These are phyloP conservation scores for Cepaea hortensis DNA, from an alignment of 2,888 invertebrate species.

Conservation along the genomic window DNA sequence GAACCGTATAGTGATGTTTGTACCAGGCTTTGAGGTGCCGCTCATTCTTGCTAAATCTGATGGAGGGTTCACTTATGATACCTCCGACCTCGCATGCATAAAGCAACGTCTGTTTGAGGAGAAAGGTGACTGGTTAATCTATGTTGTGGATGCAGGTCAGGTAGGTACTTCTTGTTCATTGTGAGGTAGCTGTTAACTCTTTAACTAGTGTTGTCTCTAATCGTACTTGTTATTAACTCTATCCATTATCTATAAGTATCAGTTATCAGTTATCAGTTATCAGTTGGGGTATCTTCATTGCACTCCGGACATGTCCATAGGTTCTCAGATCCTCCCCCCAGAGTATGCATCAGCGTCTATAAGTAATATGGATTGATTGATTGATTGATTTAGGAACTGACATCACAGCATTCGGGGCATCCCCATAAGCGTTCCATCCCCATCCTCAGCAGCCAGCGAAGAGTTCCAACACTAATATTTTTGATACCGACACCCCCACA, in stretches of 20 bases:
- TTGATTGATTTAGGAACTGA: no score
- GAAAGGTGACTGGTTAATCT: conserved; percentile 90
- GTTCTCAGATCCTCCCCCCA: no score
- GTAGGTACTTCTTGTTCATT: conserved; percentile 65
- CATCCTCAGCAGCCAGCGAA: no score
- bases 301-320: no score
- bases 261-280: not conserved
- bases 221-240: not conserved
- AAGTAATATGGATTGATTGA: no score
- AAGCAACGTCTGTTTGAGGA: conserved; percentile 83
- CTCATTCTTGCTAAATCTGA: conserved; percentile 96
- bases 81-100: conserved; percentile 96
- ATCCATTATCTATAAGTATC: not conserved
- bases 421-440: no score
- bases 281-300: no score
- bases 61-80: conserved; percentile 97
- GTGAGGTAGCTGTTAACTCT: not conserved
- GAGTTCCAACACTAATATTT: no score
- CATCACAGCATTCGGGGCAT: no score
- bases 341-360: no score
- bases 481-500: not conserved
- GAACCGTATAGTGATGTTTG: conserved; percentile 80
- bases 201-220: not conserved
- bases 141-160: conserved; percentile 96
- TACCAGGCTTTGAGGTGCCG: conserved; percentile 81